Conservation (phyloP, 2,113 vertebrate genomes). For the Synchiropus splendidus region DNA sequence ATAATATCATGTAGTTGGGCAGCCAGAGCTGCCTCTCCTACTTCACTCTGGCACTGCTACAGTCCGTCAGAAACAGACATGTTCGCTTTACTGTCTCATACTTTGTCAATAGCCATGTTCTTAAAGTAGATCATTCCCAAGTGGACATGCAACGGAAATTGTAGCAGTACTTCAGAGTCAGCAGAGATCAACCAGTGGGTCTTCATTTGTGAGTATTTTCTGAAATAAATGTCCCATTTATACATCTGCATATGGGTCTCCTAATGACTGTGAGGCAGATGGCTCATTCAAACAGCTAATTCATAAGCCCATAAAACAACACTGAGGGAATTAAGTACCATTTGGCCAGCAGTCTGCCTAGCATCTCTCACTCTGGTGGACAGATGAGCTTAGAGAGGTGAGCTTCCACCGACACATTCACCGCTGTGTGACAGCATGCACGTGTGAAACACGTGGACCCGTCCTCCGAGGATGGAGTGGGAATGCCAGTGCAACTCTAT, state of each 20-base stretch:
- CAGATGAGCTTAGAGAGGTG: constrained; percentile 28
- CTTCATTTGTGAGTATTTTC: constrained; percentile 22
- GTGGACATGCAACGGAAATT: too few species aligned
- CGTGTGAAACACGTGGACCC: constrained; percentile 8
- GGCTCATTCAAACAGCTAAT: constrained; percentile 62
- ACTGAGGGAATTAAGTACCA: constrained; percentile 52
- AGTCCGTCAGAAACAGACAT: too few species aligned
- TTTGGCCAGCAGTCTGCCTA: constrained; percentile 51
- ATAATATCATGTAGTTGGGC: too few species aligned
- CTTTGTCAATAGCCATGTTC: too few species aligned
- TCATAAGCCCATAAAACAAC: constrained; percentile 63
- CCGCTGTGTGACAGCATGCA: constrained; percentile 9
- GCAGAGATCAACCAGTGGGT: constrained; percentile 3
- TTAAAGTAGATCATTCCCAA: too few species aligned
- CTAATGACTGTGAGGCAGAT: constrained; percentile 60
- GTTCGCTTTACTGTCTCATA: too few species aligned
- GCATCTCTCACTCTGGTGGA: constrained; percentile 48
- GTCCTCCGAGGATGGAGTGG: constrained; percentile 20
- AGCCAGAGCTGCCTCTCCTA: too few species aligned
- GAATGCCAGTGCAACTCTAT: constrained; percentile 41
- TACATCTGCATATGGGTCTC: constrained; percentile 49
- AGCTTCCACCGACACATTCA: too few species aligned
- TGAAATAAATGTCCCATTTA: constrained; percentile 31
- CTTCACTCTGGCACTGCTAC: too few species aligned
- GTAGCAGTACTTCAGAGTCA: too few species aligned